phyloP scores from a whole-genome alignment of 2,113 vertebrate species.

The Cebidichthys violaceus region DNA sequence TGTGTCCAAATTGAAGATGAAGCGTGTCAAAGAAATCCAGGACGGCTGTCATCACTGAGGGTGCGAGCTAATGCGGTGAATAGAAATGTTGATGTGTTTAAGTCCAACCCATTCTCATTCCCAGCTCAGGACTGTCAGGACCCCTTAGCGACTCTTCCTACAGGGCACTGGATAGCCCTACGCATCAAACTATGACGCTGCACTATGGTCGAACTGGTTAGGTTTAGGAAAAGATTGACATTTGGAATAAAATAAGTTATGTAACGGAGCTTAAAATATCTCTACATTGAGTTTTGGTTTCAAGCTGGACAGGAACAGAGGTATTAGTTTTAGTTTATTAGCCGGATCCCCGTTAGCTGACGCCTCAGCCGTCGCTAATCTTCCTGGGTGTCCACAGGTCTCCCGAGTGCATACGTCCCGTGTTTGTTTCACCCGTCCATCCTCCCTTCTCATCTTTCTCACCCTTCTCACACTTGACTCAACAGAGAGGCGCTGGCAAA shows the following conservation, averaged over 20 bases:
- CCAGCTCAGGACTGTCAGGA: too few species aligned
- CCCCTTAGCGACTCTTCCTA: too few species aligned
- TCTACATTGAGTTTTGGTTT: not conserved
- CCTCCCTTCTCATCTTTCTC: not conserved
- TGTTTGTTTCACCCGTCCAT: not conserved
- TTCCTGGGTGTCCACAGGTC: too few species aligned
- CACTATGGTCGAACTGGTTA: not conserved
- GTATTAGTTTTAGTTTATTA: too few species aligned
- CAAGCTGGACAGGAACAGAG: not conserved
- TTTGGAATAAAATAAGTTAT: not conserved
- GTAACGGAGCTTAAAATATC: not conserved
- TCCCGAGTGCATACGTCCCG: not conserved
- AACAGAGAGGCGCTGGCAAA: conserved; percentile 24
- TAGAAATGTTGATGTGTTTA: not conserved
- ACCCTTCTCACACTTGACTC: conserved; percentile 23
- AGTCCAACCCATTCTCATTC: not conserved
- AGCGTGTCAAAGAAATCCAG: not conserved
- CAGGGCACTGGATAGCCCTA: not conserved
- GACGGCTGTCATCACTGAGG: not conserved
- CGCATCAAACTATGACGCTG: too few species aligned
- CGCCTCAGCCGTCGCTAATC: too few species aligned
- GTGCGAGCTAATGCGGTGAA: not conserved
- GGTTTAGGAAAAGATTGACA: not conserved
- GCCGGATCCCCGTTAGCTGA: too few species aligned
- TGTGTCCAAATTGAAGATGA: not conserved